A percentile compares a stretch with the other conserved stretches of the same genome.
These are phyloP conservation scores for Petaurus breviceps DNA, from an alignment of 2,113 vertebrate species.

Conservation along the genomic window DNA sequence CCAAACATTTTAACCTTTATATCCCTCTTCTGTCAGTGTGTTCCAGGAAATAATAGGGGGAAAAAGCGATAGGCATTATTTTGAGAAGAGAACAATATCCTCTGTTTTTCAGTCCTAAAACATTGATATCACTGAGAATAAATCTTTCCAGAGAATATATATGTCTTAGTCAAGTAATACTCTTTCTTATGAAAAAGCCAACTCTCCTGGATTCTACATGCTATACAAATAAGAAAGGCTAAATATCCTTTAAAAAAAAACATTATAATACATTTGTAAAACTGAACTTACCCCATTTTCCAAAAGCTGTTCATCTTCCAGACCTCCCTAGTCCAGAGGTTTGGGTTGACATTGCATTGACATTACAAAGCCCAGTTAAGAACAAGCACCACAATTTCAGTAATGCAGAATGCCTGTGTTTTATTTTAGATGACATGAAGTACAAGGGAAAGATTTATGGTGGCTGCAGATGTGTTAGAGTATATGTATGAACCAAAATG, in stretches of 20 bases:
- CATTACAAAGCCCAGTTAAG: not conserved
- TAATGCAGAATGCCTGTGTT: not conserved
- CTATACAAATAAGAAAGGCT: not conserved
- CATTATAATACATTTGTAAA: not conserved
- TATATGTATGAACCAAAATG: too few relatives aligned
- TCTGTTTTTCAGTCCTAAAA: conserved; percentile 49
- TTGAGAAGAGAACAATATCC: conserved; percentile 7
- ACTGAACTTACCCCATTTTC: not conserved
- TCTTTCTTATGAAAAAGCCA: conserved; percentile 12
- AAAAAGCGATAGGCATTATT: conserved; percentile 20
- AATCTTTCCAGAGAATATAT: not conserved
- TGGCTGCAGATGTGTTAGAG: too few relatives aligned
- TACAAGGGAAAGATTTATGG: not conserved
- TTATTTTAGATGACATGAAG: not conserved
- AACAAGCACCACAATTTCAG: not conserved
- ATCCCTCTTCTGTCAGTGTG: conserved; percentile 13
- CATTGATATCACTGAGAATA: conserved; percentile 23
- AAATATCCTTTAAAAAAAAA: not conserved
- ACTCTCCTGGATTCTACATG: not conserved
- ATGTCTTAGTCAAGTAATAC: not conserved
- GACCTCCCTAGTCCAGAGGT: not conserved
- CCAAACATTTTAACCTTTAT: conserved; percentile 59
- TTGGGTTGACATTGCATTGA: not conserved
- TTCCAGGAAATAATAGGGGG: conserved; percentile 31
- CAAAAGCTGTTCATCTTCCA: not conserved